Conservation (phyloP, 2,888 invertebrate genomes). For the Nudaria mundana region DNA sequence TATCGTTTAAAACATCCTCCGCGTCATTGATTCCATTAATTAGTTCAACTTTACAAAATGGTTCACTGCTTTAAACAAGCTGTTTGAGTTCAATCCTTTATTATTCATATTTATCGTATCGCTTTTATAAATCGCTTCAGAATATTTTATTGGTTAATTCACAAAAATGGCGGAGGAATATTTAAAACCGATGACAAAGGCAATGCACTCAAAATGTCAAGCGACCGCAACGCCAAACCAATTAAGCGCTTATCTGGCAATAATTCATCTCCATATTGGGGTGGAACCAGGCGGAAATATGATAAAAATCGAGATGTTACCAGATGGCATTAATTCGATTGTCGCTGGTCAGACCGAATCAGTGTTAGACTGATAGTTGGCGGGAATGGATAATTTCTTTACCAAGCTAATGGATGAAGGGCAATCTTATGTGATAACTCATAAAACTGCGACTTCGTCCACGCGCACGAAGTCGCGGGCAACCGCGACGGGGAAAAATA, state of each 20-base stretch:
- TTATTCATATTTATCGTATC: conserved; percentile 20
- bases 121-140: conserved; percentile 23
- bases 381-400: conserved; percentile 71
- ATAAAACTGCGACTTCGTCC: too few relatives aligned
- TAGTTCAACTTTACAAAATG: too few relatives aligned
- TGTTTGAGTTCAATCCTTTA: conserved; percentile 29
- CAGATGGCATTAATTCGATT: conserved; percentile 77
- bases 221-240: conserved; percentile 75
- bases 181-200: conserved; percentile 76
- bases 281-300: conserved; percentile 58
- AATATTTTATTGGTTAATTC: conserved; percentile 52
- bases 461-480: too few relatives aligned
- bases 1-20: too few relatives aligned
- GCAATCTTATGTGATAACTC: conserved; percentile 51
- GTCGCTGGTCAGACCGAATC: conserved; percentile 71
- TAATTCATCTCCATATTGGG: conserved; percentile 57
- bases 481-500: too few relatives aligned
- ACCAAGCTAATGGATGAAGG: conserved; percentile 68
- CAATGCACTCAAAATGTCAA: conserved; percentile 75
- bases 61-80: conserved; percentile 21
- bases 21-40: too few relatives aligned
- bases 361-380: conserved; percentile 76
- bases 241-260: conserved; percentile 74
- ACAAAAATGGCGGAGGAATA: conserved; percentile 54
- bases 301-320: conserved; percentile 69